These are phyloP conservation scores for Tenodera sinensis DNA, from an alignment of 2,888 invertebrate species.

Conservation along the genomic window DNA sequence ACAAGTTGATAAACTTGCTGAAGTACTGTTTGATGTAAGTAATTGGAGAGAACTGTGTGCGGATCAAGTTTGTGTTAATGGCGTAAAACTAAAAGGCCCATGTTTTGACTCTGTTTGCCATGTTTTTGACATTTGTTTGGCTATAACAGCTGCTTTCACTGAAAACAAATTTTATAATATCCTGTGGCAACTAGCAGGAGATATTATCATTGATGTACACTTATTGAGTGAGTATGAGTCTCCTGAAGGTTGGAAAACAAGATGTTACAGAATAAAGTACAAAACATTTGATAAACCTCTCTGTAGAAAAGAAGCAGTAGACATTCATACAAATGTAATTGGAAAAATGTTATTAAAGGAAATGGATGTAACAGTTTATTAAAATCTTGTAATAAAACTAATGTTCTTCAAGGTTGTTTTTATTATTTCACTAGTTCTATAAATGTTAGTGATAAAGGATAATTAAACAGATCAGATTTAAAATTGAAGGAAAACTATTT, in stretches of 20 bases:
- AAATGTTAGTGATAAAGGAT: too few relatives aligned
- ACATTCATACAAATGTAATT: slow-evolving; percentile 42
- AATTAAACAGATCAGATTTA: too few relatives aligned
- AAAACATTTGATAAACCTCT: slow-evolving; percentile 42
- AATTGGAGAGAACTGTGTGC: slow-evolving; percentile 34
- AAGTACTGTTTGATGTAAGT: slow-evolving; percentile 24
- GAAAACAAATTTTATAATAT: slow-evolving; percentile 36
- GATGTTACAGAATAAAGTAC: slow-evolving; percentile 44
- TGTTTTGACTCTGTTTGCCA: slow-evolving; percentile 37
- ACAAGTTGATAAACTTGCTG: slow-evolving; percentile 20
- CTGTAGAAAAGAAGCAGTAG: slow-evolving; percentile 40
- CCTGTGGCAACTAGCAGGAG: slow-evolving; percentile 41
- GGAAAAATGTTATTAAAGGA: slow-evolving; percentile 34
- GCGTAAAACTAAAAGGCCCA: slow-evolving; percentile 2
- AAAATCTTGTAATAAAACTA: not conserved
- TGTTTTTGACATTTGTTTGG: slow-evolving; percentile 43
- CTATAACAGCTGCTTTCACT: not conserved
- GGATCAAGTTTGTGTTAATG: slow-evolving; percentile 5
- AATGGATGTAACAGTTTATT: not conserved
- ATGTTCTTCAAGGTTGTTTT: not conserved
- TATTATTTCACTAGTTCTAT: too few relatives aligned
- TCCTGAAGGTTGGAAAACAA: slow-evolving; percentile 36
- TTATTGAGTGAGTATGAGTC: slow-evolving; percentile 40
- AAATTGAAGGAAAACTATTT: too few relatives aligned
- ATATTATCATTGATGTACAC: slow-evolving; percentile 40